These are phyloP conservation scores for Fragariocoptes setiger DNA, from an alignment of 1,140 invertebrate species.

Conservation along the genomic window DNA sequence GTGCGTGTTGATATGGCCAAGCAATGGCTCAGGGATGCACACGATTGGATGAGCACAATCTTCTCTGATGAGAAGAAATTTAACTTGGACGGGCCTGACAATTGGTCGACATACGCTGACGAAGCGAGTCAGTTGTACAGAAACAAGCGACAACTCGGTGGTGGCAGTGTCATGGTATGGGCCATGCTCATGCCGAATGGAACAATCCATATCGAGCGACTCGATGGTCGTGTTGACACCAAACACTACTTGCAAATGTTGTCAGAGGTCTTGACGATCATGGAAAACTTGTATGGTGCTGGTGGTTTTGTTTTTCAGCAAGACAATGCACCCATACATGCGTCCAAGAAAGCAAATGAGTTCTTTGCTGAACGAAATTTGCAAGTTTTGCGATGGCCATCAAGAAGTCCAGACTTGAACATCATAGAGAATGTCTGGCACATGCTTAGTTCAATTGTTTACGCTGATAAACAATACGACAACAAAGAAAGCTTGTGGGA, in stretches of 20 bases:
- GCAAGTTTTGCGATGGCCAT: constrained; percentile 2
- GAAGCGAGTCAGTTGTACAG: neutral
- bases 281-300: neutral
- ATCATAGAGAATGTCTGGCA: constrained; percentile 6
- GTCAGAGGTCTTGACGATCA: neutral
- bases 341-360: neutral
- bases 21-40: neutral
- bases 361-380: neutral
- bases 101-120: neutral
- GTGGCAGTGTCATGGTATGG: constrained; percentile 6
- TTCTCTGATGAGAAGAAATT: constrained; percentile 10
- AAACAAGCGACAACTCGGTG: constrained; percentile 3
- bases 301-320: constrained; percentile 7
- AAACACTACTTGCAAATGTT: neutral
- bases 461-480: constrained; percentile 1
- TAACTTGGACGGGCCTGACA: constrained; percentile 11
- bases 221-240: constrained; percentile 1
- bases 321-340: constrained; percentile 7
- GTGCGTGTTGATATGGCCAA: neutral
- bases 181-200: neutral
- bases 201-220: neutral
- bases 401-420: constrained; percentile 3
- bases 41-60: constrained; percentile 1
- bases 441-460: neutral
- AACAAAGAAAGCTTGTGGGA: neutral